Evolutionary conservation across 2,888 invertebrate species (phyloP), one percentile per base, ranked within the genome.

Genomic region (Alsophila aescularia): DNA sequence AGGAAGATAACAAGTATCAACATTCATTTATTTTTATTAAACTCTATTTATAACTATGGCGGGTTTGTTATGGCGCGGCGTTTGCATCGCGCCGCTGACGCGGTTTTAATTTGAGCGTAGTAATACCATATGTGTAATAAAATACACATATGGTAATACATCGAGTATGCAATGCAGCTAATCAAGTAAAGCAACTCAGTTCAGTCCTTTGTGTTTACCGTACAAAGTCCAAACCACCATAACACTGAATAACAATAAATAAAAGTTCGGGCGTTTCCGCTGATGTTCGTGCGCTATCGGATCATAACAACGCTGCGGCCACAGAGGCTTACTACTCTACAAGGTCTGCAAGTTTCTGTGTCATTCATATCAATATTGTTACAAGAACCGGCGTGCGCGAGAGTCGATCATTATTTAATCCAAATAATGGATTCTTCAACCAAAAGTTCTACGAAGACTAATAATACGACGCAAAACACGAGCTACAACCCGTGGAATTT

Each of bases 401-500:
- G 71, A 75, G 72, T 75, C 64, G 9, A 31, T 29, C 32, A 44
- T 13, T 39, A 15, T 27, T 47, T 18, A 37, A 54, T 52, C 60
- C 52, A 64, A 66, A 58, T 52, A n/a, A 78, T 91, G 91, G 87
- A 90, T 81, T 74, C 87, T 44, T 66, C 77, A 9, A 83, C 72
- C 57, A 89, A 90, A 66, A 66, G 70, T 32, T 59, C 65, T 0
- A 27, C 80, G 8, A 85, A 86, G 62, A 75, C 64, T 41, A 76
- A 69, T 58, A 82, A 77, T 60, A 74, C 73, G 52, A 52, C 74
- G 0, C 79, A 75, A 52, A 70, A 60, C 55, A 66, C 77, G 2
- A 80, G 66, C 61, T 88, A 87, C 62, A 89, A 76, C 60, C 90
- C 90, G 31, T 90, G 86, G 87, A 90, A 85, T 80, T 79, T 89